Evolutionary conservation across 2,113 vertebrate genomes (phyloP).

Genomic region (Tyto alba): DNA sequence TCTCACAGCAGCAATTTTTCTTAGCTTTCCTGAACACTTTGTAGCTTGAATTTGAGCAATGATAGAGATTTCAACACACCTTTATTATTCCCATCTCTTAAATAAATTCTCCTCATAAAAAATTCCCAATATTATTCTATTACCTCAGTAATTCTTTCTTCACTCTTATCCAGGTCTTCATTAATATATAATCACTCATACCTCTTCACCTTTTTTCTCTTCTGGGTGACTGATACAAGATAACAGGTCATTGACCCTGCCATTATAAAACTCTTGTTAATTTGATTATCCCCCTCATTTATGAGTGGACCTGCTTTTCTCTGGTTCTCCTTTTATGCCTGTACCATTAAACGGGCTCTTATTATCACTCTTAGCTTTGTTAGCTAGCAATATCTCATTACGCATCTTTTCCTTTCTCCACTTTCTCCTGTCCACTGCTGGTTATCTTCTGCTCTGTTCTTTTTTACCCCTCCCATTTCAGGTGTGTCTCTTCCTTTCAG

Average conservation of each 20-base stretch:
- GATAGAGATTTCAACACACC: background rate
- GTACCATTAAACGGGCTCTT: background rate
- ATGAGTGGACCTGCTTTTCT: background rate
- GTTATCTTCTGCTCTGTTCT: background rate
- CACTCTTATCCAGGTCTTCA: background rate
- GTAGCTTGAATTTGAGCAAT: background rate
- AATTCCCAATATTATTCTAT: background rate
- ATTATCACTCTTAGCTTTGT: background rate
- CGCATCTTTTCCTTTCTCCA: background rate
- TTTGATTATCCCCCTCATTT: background rate
- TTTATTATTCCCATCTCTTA: background rate
- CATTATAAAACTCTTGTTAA: background rate
- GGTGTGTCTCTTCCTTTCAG: background rate
- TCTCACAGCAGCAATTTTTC: background rate
- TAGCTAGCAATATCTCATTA: background rate
- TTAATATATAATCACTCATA: background rate
- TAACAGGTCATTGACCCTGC: background rate
- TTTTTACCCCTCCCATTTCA: background rate
- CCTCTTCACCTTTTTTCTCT: background rate
- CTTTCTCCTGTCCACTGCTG: background rate
- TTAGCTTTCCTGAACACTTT: background rate
- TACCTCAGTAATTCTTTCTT: background rate
- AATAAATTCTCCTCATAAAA: background rate
- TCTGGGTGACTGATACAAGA: background rate
- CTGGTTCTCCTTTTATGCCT: background rate